A percentile compares a stretch with the other conserved stretches of the same genome.
phyloP scores from a whole-genome alignment of 2,797 vertebrate genomes.

The Gadopsis bispinosus region DNA sequence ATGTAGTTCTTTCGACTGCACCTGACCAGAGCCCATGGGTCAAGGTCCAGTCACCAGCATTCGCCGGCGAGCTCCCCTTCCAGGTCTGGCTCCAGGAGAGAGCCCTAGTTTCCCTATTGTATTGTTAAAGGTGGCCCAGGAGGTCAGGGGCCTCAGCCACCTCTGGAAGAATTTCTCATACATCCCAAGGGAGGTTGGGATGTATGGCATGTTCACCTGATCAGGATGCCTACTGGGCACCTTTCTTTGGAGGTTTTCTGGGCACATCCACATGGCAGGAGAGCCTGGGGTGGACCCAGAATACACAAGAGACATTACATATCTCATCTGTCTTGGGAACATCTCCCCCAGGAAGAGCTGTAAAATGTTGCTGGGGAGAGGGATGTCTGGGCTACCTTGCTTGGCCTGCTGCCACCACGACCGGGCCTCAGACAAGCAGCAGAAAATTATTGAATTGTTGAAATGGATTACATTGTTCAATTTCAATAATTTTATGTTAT shows the following conservation, averaged over 20 bases:
- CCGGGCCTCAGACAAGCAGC: background rate
- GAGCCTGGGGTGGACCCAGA: too few species aligned
- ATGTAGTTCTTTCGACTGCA: too few species aligned
- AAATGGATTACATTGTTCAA: background rate
- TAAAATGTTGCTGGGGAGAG: background rate
- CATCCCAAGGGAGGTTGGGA: too few species aligned
- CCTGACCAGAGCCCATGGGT: background rate
- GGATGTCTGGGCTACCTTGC: background rate
- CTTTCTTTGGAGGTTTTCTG: too few species aligned
- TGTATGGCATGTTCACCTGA: too few species aligned
- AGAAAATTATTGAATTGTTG: background rate
- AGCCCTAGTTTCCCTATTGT: background rate
- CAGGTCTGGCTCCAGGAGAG: background rate
- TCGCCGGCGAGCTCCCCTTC: too few species aligned
- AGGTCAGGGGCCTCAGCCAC: background rate
- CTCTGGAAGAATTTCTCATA: too few species aligned
- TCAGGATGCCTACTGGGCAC: too few species aligned
- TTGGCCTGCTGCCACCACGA: background rate
- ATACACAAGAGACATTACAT: background rate
- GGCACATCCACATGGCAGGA: too few species aligned
- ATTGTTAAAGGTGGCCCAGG: background rate
- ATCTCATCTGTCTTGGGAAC: background rate
- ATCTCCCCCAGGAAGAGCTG: background rate
- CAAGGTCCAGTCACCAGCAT: background rate
- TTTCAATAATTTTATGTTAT: background rate